Conservation (phyloP, 2,888 invertebrate species). For the Patella pellucida region DNA sequence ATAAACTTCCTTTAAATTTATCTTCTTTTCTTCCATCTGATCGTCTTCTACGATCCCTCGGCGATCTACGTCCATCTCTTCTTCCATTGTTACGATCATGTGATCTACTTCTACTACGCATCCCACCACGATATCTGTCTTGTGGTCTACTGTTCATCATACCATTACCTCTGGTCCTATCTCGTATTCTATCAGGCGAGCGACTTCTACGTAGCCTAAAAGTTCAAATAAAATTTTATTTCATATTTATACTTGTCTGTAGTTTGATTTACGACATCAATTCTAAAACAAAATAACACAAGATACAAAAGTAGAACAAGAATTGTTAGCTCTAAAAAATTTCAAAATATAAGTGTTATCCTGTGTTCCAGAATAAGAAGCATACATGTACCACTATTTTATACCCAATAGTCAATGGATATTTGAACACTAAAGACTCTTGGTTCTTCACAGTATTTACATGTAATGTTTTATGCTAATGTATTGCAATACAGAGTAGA, state of each 20-base stretch:
- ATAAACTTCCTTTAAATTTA: constrained; percentile 79
- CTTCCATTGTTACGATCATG: constrained; percentile 31
- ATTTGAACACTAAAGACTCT: too few species aligned
- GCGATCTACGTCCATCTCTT: constrained; percentile 35
- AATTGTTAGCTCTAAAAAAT: too few species aligned
- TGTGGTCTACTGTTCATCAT: constrained; percentile 23
- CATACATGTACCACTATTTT: too few species aligned
- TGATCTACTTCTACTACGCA: constrained; percentile 35
- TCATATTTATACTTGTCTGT: too few species aligned
- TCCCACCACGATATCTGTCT: constrained; percentile 5
- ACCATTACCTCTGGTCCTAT: constrained; percentile 28
- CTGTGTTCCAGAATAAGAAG: too few species aligned
- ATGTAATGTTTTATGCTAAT: too few species aligned
- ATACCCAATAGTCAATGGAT: too few species aligned
- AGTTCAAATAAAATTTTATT: too few species aligned
- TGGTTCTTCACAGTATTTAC: too few species aligned
- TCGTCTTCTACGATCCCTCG: constrained; percentile 32
- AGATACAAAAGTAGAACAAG: neutral
- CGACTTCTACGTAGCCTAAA: constrained; percentile 3
- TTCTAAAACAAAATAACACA: neutral
- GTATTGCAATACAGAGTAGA: too few species aligned
- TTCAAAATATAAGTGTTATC: too few species aligned
- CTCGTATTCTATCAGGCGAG: constrained; percentile 20
- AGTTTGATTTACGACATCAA: too few species aligned
- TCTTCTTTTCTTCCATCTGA: constrained; percentile 62